These are phyloP conservation scores for Sialis lutaria DNA, from an alignment of 2,888 invertebrate genomes.

Conservation along the genomic window DNA sequence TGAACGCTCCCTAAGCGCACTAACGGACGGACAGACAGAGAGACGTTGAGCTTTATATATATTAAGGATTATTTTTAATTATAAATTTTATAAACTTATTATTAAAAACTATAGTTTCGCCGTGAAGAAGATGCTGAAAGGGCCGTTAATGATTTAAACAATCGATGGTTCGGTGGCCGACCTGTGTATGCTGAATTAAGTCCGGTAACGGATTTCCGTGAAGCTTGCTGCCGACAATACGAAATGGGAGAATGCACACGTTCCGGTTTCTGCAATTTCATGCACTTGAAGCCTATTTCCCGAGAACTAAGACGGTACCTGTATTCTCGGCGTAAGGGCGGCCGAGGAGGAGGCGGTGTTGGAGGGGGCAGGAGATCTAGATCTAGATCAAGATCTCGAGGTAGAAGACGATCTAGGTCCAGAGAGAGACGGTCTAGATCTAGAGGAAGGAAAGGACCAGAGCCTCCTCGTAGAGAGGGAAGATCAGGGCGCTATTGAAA, in stretches of 20 bases:
- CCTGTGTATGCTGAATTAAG: constrained; percentile 97
- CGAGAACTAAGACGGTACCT: constrained; percentile 75
- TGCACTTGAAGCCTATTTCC: constrained; percentile 98
- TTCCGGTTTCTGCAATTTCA: constrained; percentile 99
- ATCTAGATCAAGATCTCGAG: constrained; percentile 29
- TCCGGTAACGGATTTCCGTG: constrained; percentile 97
- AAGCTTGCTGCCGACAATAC: constrained; percentile 98
- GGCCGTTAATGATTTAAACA: constrained; percentile 91
- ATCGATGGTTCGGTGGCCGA: constrained; percentile 97
- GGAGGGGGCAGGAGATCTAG: constrained; percentile 41
- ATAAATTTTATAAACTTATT: background rate
- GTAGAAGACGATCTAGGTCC: constrained; percentile 24
- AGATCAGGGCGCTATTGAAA: constrained; percentile 4
- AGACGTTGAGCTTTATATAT: no score
- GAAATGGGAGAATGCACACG: constrained; percentile 99
- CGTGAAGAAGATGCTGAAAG: constrained; percentile 97
- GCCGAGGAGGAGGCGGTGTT: constrained; percentile 18
- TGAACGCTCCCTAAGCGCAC: no score
- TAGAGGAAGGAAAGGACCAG: constrained; percentile 4
- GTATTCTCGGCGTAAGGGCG: constrained; percentile 50
- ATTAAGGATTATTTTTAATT: no score
- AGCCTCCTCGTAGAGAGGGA: constrained; percentile 4
- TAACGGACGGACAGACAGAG: no score
- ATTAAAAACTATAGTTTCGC: constrained; percentile 47
- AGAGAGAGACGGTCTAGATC: constrained; percentile 14